A percentile compares a stretch with the other conserved stretches of the same genome.
Conservation (phyloP, 2,797 vertebrate species). For the Melanotaenia trifasciata region DNA sequence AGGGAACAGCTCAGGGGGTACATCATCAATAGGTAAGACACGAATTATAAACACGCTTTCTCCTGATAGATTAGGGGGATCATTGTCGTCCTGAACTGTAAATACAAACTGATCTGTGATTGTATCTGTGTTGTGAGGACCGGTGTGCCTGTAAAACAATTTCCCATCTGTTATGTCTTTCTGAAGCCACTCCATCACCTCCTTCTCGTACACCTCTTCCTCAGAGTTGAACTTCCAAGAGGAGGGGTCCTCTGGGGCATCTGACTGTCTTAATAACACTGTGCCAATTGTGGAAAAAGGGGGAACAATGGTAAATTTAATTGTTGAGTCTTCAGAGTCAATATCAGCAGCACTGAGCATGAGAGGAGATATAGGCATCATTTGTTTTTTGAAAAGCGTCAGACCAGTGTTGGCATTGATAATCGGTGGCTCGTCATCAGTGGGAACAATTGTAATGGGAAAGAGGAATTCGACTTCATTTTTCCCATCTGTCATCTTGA, state of each 20-base stretch:
- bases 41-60: slow-evolving; percentile 86
- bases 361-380: slow-evolving; percentile 84
- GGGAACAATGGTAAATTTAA: slow-evolving; percentile 87
- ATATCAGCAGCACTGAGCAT: slow-evolving; percentile 92
- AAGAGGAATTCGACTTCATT: slow-evolving; percentile 95
- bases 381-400: slow-evolving; percentile 90
- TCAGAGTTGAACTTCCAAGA: slow-evolving; percentile 87
- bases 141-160: slow-evolving; percentile 90
- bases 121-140: slow-evolving; percentile 87
- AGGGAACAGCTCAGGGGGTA: slow-evolving; percentile 88
- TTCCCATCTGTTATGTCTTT: slow-evolving; percentile 90
- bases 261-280: slow-evolving; percentile 89
- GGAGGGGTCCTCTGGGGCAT: slow-evolving; percentile 86
- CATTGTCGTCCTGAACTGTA: slow-evolving; percentile 93
- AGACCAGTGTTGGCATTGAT: slow-evolving; percentile 93
- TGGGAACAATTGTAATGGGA: slow-evolving; percentile 93
- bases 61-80: slow-evolving; percentile 92
- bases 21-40: slow-evolving; percentile 89
- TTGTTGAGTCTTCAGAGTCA: slow-evolving; percentile 92
- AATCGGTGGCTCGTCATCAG: slow-evolving; percentile 92
- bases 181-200: slow-evolving; percentile 91
- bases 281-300: slow-evolving; percentile 82
- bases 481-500: slow-evolving; percentile 91
- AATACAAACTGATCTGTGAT: slow-evolving; percentile 90
- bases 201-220: slow-evolving; percentile 89